Percentiles rank a stretch among this genome's conserved stretches.
phyloP scores from a whole-genome alignment of 2,113 vertebrate species.

The Grammomys surdaster region DNA sequence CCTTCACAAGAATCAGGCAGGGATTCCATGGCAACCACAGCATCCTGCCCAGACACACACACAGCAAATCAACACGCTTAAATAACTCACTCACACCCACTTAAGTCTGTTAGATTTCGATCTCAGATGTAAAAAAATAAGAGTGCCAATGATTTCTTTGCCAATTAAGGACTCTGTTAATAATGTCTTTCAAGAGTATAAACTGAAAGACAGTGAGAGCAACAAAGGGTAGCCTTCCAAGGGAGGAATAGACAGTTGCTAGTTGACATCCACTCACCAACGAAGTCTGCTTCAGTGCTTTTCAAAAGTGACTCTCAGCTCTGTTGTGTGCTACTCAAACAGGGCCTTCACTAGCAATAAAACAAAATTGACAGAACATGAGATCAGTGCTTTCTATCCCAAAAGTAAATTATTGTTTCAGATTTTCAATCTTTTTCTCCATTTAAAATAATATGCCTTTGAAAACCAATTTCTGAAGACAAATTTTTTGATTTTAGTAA shows the following conservation, averaged over 20 bases:
- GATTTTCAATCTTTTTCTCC: constrained; percentile 51
- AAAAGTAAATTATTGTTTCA: constrained; percentile 58
- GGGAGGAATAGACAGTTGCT: background rate
- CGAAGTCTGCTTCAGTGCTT: constrained; percentile 23
- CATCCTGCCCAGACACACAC: constrained; percentile 74
- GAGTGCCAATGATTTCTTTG: constrained; percentile 74
- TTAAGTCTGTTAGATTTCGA: constrained; percentile 78
- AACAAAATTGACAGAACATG: background rate
- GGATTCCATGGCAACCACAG: constrained; percentile 83
- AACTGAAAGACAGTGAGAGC: constrained; percentile 47
- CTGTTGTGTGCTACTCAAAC: background rate
- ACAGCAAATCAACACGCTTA: constrained; percentile 75
- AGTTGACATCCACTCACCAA: background rate
- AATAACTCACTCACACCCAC: constrained; percentile 74
- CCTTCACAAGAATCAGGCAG: constrained; percentile 69
- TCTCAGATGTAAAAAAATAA: constrained; percentile 78
- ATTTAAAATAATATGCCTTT: constrained; percentile 62
- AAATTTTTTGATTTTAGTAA: constrained; percentile 64
- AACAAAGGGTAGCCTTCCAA: constrained; percentile 40
- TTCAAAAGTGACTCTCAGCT: constrained; percentile 12
- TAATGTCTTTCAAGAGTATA: constrained; percentile 56
- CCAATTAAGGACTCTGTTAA: constrained; percentile 54
- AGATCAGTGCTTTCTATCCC: constrained; percentile 11
- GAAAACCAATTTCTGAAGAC: constrained; percentile 58
- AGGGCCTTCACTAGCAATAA: constrained; percentile 31